phyloP scores from a whole-genome alignment of 1,140 invertebrate species.

The Alviniconcha marisindica region DNA sequence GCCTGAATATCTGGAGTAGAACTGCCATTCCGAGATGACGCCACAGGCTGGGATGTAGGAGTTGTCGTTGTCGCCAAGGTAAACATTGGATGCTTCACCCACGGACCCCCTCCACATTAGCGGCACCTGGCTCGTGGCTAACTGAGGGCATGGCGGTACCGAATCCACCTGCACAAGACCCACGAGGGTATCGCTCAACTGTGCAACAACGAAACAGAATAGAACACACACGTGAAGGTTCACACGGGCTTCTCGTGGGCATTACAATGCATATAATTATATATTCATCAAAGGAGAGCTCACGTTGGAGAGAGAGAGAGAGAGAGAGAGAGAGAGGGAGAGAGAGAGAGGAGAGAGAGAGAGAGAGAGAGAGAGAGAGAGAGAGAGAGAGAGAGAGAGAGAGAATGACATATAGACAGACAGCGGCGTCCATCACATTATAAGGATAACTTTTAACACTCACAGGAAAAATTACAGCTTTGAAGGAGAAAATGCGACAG shows the following conservation, averaged over 20 bases:
- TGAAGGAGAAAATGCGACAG: no score
- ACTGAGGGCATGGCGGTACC: neutral
- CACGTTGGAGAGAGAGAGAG: neutral
- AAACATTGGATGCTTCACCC: neutral
- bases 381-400: neutral
- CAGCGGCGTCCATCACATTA: neutral
- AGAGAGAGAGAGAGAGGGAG: neutral
- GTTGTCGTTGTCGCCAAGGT: neutral
- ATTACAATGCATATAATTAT: no score
- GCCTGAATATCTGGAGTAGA: neutral
- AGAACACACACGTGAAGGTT: neutral
- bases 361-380: neutral
- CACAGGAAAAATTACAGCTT: no score
- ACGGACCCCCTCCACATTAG: neutral
- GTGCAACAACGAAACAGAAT: neutral
- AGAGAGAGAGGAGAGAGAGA: neutral
- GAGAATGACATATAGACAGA: neutral
- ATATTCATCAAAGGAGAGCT: neutral
- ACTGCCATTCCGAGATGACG: neutral
- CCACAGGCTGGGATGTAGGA: neutral
- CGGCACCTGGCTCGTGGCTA: neutral
- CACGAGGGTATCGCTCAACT: neutral
- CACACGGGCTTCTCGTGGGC: neutral
- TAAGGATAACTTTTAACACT: neutral
- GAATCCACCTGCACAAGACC: neutral